These are phyloP conservation scores for Anguilla obscura DNA, from an alignment of 2,797 vertebrate species.

Conservation along the genomic window DNA sequence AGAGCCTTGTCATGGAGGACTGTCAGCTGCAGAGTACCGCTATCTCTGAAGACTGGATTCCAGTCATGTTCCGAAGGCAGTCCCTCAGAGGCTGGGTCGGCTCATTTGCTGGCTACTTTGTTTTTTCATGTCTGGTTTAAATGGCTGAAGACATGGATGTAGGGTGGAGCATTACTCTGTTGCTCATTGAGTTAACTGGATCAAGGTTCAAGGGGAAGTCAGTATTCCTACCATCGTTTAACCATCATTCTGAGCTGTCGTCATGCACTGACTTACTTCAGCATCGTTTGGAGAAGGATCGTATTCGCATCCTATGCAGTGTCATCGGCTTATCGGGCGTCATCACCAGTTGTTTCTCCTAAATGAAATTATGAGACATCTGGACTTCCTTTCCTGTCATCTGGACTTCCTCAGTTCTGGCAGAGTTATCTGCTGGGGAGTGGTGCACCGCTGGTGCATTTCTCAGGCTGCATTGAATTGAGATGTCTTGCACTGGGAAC, in stretches of 20 bases:
- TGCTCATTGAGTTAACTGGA: not conserved
- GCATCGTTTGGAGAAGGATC: not conserved
- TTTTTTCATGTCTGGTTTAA: not conserved
- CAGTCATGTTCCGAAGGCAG: conserved; percentile 22
- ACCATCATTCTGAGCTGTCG: not conserved
- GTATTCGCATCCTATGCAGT: not conserved
- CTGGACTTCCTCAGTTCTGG: conserved; percentile 43
- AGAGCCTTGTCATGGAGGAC: conserved; percentile 30
- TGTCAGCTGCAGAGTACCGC: not conserved
- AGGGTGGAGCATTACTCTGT: not conserved
- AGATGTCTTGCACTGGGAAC: conserved; percentile 59
- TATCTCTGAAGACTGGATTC: not conserved
- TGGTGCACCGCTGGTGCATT: not conserved
- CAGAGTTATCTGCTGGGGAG: conserved; percentile 57
- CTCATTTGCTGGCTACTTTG: not conserved
- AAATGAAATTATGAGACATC: conserved; percentile 53
- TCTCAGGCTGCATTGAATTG: conserved; percentile 54
- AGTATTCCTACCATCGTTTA: not conserved
- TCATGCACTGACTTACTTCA: not conserved
- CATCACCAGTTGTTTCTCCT: not conserved
- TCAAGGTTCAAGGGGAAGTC: not conserved
- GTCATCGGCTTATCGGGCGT: not conserved
- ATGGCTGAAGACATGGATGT: not conserved
- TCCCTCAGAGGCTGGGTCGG: not conserved
- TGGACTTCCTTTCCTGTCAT: conserved; percentile 63